Base-by-base conservation (phyloP, 2,113 vertebrate genomes). In the Oriolus oriolus region DNA sequence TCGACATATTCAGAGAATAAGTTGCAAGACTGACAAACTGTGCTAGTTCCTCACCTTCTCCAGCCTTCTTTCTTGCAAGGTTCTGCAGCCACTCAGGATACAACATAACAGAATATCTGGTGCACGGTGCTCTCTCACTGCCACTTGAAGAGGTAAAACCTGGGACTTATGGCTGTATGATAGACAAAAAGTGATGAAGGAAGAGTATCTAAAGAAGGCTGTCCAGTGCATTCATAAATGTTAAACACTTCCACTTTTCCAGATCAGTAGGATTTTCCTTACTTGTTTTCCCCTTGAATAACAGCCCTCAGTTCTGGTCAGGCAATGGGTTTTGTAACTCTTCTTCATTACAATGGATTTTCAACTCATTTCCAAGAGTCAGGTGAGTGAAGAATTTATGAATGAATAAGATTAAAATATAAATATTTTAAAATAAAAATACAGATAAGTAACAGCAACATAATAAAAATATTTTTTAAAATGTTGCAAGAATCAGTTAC, bases 91-190 rank as follows among this genome's bases (percentile, higher is more conserved):
- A 4, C n/a, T 52, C 52, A 35, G 52, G 68, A 27, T 53, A 27
- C 0, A 4, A n/a, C 35, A 53, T 0, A 3, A 66, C 9, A 81
- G 16, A 60, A 27, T 45, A 30, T 39, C 20, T 54, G 21, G 33
- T 60, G 33, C 1, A 1, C 19, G 18, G 7, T 41, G 3, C 10
- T 64, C 12, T 64, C 49, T 73, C 18, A 27, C 20, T 50, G 45
- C 57, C 41, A 65, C 1, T 1, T 27, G 39, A 71, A 53, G 20
- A 69, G 5, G 22, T 52, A 74, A 81, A 88, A 60, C 27, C 44
- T 28, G 26, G 23, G 35, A 54, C 19, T 54, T 80, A n/a, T 0
- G 4, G 14, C 35, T 1, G 0, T 64, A 41, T 22, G 44, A 35
- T 8, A 56, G 15, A 27, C 31, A 81, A 0, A 56, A 88, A 37